Evolutionary conservation across 2,888 invertebrate species (phyloP), one percentile per base, ranked within the genome.

Genomic region (Agrilus mali): DNA sequence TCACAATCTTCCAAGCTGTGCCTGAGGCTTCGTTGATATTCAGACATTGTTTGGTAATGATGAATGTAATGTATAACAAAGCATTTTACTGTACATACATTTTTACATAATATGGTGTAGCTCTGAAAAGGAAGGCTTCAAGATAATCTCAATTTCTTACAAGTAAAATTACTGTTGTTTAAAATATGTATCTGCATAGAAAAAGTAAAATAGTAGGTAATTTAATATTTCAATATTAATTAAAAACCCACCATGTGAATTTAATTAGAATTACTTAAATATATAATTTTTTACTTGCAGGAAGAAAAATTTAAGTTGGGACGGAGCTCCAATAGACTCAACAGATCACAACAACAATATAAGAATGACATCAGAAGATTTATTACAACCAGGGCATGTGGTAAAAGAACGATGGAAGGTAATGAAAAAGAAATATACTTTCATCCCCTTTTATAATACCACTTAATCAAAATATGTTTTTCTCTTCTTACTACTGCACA

Each of bases 381-480:
- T 96, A 53, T 74, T 96, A 60, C 93, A 94, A 70, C 90, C 93
- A 33, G 95, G 94, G 40, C 93, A 95, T 73, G 87, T 95, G 46
- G 94, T 97, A 61, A 96, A 96, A 72, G 97, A 98, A 65, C 73
- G 97, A 66, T 98, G 97, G 97, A 97, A 96, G 89, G 96, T 95
- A 61, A 70, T n/a, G 79, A 61, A n/a, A 5, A 10, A 35, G 10
- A 15, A 15, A 13, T 14, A 2, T 33, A 1, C 8, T 4, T 33
- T 4, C 14, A n/a, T n/a, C n/a, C n/a, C n/a, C n/a, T n/a, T 33
- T 6, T 33, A 7, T 33, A 5, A 33, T n/a, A 13, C 4, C 3
- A 33, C 12, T 7, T 34, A 6, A 8, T 34, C 5, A 7, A 7
- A 10, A 34, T 7, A 34, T 7, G 10, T 7, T 34, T 7, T 10